phyloP scores from a whole-genome alignment of 1,140 invertebrate species.

The Euborellia annulipes region DNA sequence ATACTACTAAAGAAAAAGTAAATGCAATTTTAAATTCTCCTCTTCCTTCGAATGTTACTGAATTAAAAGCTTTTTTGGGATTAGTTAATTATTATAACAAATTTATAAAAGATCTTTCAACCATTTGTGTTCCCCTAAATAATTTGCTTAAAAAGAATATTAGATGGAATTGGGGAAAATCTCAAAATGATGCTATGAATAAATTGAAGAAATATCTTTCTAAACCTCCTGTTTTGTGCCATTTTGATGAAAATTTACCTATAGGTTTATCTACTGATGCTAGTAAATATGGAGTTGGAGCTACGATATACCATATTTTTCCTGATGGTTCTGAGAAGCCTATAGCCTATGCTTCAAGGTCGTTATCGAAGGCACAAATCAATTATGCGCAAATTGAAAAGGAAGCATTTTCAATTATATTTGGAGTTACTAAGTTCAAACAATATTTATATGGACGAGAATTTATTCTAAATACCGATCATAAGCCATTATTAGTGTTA shows the following conservation, averaged over 20 bases:
- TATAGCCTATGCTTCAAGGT: slow-evolving; percentile 29
- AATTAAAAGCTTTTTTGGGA: slow-evolving; percentile 23
- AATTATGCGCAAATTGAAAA: slow-evolving; percentile 35
- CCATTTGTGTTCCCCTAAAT: slow-evolving; percentile 18
- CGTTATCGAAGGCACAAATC: slow-evolving; percentile 25
- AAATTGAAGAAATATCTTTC: slow-evolving; percentile 17
- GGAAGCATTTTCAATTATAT: slow-evolving; percentile 34
- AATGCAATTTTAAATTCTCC: slow-evolving; percentile 23
- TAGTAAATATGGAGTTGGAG: slow-evolving; percentile 16
- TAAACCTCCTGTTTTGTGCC: slow-evolving; percentile 18
- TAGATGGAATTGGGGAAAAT: slow-evolving; percentile 14
- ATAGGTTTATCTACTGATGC: slow-evolving; percentile 30
- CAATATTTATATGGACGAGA: slow-evolving; percentile 31
- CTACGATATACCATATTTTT: slow-evolving; percentile 16
- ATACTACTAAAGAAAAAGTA: slow-evolving; percentile 20
- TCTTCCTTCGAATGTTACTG: slow-evolving; percentile 18
- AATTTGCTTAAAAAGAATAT: slow-evolving; percentile 16
- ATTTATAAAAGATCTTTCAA: slow-evolving; percentile 20
- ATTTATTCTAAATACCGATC: slow-evolving; percentile 33
- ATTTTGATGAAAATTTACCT: slow-evolving; percentile 28
- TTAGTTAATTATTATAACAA: slow-evolving; percentile 26
- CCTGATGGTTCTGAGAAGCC: slow-evolving; percentile 21
- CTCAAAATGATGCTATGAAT: slow-evolving; percentile 16
- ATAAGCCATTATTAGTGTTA: slow-evolving; percentile 30
- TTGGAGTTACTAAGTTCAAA: slow-evolving; percentile 33